A percentile compares a stretch with the other conserved stretches of the same genome.
phyloP scores from a whole-genome alignment of 2,797 vertebrate genomes.

The Enteromius treurensis region DNA sequence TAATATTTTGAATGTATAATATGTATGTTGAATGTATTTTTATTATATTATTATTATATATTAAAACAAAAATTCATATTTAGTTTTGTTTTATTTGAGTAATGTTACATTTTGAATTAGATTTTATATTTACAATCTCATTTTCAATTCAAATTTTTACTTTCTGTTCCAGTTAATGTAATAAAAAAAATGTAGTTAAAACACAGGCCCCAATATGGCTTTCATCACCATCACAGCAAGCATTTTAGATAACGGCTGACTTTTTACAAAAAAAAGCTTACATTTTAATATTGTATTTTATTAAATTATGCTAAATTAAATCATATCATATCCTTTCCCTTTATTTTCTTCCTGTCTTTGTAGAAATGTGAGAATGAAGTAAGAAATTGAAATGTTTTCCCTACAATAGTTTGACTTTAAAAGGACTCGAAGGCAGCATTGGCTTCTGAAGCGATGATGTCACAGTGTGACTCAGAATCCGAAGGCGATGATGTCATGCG shows the following conservation, averaged over 20 bases:
- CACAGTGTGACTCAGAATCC: conserved; percentile 23
- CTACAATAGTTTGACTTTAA: background rate
- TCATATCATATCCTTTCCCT: background rate
- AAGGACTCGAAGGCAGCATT: background rate
- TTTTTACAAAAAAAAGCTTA: background rate
- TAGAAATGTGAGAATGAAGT: background rate
- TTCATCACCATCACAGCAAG: background rate
- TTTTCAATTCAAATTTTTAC: background rate
- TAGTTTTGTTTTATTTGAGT: background rate
- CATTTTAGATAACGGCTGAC: background rate
- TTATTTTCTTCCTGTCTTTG: background rate
- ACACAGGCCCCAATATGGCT: background rate
- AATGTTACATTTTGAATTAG: background rate
- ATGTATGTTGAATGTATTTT: no score
- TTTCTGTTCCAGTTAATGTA: no score
- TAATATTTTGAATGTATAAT: no score
- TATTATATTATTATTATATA: background rate
- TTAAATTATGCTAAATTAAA: no score
- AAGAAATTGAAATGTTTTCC: background rate
- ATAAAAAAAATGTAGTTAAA: background rate
- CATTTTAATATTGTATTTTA: background rate
- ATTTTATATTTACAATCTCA: background rate
- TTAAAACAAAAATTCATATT: background rate
- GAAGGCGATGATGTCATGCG: conserved; percentile 25
- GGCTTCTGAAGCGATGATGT: conserved; percentile 16